Conservation (phyloP, 2,113 vertebrate species). For the Chloroceryle aenea region DNA sequence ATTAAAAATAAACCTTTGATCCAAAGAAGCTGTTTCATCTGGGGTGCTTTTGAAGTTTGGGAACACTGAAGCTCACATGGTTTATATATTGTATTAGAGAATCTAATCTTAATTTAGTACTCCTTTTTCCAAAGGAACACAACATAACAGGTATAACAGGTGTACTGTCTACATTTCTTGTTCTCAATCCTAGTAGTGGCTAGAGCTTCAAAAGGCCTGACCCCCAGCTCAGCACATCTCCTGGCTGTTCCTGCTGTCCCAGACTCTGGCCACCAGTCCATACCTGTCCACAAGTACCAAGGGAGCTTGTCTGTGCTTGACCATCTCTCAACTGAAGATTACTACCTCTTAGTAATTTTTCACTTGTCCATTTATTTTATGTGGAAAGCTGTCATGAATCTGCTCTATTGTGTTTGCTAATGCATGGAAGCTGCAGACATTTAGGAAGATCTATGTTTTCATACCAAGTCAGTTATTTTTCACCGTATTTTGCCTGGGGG, state of each 20-base stretch:
- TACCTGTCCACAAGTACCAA: not conserved
- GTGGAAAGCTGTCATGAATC: not conserved
- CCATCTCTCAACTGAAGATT: not conserved
- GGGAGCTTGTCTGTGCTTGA: not conserved
- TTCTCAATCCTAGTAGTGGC: not conserved
- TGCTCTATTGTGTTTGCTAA: not conserved
- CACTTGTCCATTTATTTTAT: not conserved
- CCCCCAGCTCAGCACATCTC: not conserved
- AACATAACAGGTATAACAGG: not conserved
- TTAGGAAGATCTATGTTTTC: not conserved
- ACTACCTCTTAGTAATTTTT: not conserved
- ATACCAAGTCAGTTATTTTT: not conserved
- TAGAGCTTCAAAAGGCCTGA: not conserved
- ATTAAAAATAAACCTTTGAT: constrained; percentile 83
- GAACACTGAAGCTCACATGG: not conserved
- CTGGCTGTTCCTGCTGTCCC: not conserved
- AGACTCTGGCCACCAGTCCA: fast-evolving
- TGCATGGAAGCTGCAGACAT: not conserved
- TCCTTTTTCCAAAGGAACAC: not conserved
- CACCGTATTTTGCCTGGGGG: not conserved
- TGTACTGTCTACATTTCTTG: not conserved
- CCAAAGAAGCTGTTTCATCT: constrained; percentile 45
- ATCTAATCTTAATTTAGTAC: not conserved
- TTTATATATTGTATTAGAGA: not conserved
- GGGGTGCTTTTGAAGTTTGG: constrained; percentile 3